Conservation (phyloP, 2,888 invertebrate species). For the Stegana nigrithorax region DNA sequence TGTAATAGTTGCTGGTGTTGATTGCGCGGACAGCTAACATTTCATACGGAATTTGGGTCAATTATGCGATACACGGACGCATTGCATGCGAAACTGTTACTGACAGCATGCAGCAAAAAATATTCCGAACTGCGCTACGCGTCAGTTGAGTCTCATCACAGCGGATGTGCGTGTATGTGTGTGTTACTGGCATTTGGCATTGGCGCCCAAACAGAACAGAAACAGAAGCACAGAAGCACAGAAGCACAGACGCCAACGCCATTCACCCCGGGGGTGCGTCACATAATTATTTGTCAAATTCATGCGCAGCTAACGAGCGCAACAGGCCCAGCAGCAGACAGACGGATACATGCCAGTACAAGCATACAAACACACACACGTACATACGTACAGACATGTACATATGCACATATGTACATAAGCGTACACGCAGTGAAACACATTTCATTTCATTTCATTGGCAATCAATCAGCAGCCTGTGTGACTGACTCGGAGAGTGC, state of each 20-base stretch:
- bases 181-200: conserved; percentile 5
- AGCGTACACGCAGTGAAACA: too few relatives aligned
- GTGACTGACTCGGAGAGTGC: conserved; percentile 7
- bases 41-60: conserved; percentile 51
- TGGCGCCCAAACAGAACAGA: neutral
- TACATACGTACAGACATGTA: neutral
- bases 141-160: too few relatives aligned
- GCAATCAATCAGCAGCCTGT: conserved; percentile 63
- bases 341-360: too few relatives aligned
- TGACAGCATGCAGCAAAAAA: neutral
- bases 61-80: conserved; percentile 62
- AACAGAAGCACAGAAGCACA: neutral
- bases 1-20: conserved; percentile 26
- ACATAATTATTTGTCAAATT: conserved; percentile 58
- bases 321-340: neutral
- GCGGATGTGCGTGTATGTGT: too few relatives aligned
- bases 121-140: neutral
- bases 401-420: too few relatives aligned
- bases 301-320: conserved; percentile 50
- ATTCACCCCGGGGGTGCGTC: conserved; percentile 36
- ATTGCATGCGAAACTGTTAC: conserved; percentile 37
- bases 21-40: too few relatives aligned
- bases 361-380: neutral
- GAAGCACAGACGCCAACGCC: conserved; percentile 18
- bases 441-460: conserved; percentile 35